Evolutionary conservation across 2,797 vertebrate genomes (phyloP).

Genomic region (Schizopygopsis malacanthus): DNA sequence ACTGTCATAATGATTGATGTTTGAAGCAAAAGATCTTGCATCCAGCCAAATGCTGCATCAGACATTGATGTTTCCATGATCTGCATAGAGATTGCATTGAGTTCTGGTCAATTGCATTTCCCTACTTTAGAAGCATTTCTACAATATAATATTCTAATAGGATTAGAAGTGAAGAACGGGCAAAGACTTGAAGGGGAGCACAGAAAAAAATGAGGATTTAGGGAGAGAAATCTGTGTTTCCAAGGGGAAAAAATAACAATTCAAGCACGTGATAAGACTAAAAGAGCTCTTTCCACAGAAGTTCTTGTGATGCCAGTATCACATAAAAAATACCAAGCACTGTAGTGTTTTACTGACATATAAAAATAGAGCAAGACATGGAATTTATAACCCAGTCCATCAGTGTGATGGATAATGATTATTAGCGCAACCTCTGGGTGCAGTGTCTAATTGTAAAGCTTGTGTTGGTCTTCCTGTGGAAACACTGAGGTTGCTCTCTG

Average conservation of each 20-base stretch:
- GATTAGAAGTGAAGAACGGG: not conserved
- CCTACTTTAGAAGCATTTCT: not conserved
- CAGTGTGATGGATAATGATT: slow-evolving; percentile 29
- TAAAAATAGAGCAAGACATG: slow-evolving; percentile 18
- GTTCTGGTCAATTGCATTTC: not conserved
- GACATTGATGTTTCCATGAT: slow-evolving; percentile 19
- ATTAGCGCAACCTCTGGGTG: slow-evolving; percentile 14
- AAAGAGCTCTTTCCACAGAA: not conserved
- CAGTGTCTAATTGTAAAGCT: slow-evolving; percentile 13
- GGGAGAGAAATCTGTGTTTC: not conserved
- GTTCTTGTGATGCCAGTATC: not conserved
- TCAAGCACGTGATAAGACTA: not conserved
- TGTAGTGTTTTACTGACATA: not conserved
- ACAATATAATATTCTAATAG: not conserved
- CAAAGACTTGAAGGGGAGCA: not conserved
- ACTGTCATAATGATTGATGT: slow-evolving; percentile 1
- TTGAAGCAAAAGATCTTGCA: slow-evolving; percentile 2
- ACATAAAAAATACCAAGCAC: not conserved
- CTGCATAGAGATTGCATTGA: not conserved
- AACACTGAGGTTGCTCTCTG: not conserved
- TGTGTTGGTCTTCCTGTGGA: slow-evolving; percentile 7
- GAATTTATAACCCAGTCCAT: slow-evolving; percentile 29
- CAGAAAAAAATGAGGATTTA: not conserved
- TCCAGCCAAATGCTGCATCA: not conserved
- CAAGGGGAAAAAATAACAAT: not conserved